Conservation (phyloP, 1,140 invertebrate species). For the Batillaria attramentaria region DNA sequence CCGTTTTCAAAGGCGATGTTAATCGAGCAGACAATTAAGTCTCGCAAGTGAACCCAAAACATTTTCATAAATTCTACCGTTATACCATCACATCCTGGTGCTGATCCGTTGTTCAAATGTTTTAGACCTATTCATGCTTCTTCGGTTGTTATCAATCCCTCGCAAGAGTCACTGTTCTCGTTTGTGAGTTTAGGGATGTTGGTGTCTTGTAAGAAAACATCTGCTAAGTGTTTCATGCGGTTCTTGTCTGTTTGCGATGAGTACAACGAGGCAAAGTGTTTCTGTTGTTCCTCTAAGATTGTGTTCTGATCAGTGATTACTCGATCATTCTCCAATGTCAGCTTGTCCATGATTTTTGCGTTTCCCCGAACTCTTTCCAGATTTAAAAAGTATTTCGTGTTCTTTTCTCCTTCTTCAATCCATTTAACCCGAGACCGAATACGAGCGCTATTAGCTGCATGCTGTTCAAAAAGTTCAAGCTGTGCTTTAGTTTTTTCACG, state of each 20-base stretch:
- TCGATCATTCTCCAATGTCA: not conserved
- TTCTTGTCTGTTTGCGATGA: not conserved
- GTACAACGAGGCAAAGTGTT: not conserved
- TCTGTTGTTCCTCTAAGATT: too few relatives aligned
- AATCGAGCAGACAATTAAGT: not conserved
- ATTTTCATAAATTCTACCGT: slow-evolving; percentile 5
- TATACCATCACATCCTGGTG: slow-evolving; percentile 6
- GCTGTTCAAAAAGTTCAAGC: not conserved
- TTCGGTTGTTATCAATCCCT: not conserved
- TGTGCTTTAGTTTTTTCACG: not conserved
- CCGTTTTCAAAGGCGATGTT: not conserved
- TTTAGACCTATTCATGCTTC: slow-evolving; percentile 10
- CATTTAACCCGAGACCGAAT: slow-evolving; percentile 25
- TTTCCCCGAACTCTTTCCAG: slow-evolving; percentile 29
- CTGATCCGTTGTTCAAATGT: not conserved
- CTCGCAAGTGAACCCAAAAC: not conserved
- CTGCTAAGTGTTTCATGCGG: not conserved
- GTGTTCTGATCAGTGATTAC: not conserved
- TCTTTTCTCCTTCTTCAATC: slow-evolving; percentile 25
- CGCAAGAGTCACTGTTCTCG: not conserved
- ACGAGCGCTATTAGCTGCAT: slow-evolving; percentile 12
- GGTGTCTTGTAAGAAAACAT: not conserved
- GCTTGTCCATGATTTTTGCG: slow-evolving; percentile 17
- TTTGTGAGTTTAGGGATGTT: not conserved
- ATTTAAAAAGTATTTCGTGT: slow-evolving; percentile 25